A percentile compares a stretch with the other conserved stretches of the same genome.
Conservation (phyloP, 1,140 invertebrate species). For the Sesamia nonagrioides region DNA sequence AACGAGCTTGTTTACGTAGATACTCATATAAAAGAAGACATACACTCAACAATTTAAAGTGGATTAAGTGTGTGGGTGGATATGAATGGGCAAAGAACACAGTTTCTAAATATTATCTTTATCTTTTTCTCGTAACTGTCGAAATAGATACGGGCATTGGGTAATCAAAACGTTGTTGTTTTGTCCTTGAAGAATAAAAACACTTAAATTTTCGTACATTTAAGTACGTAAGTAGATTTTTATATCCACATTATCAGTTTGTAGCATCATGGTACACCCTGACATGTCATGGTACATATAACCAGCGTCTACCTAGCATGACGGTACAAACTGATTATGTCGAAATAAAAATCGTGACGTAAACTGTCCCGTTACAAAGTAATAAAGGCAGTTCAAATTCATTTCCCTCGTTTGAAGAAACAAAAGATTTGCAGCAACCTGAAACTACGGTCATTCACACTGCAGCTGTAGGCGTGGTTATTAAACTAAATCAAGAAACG, state of each 20-base stretch:
- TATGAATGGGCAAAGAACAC: background rate
- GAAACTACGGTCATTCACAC: constrained; percentile 52
- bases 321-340: too few species aligned
- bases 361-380: constrained; percentile 38
- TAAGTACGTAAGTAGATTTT: too few species aligned
- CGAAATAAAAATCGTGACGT: background rate
- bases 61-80: constrained; percentile 8
- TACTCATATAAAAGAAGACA: constrained; percentile 1
- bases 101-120: background rate
- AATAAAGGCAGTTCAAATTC: constrained; percentile 32
- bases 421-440: constrained; percentile 40
- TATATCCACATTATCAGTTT: too few species aligned
- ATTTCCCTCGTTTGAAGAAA: constrained; percentile 27
- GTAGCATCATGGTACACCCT: too few species aligned
- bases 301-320: too few species aligned
- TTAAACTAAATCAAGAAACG: constrained; percentile 50
- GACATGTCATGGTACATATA: too few species aligned
- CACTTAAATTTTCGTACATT: too few species aligned
- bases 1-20: constrained; percentile 9
- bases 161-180: too few species aligned
- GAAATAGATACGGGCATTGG: too few species aligned
- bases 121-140: too few species aligned
- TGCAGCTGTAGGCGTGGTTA: constrained; percentile 48
- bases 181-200: too few species aligned
- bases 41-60: background rate